Evolutionary conservation across 2,888 invertebrate genomes (phyloP), one percentile per base, ranked within the genome.

Genomic region (Diarsia brunnea): DNA sequence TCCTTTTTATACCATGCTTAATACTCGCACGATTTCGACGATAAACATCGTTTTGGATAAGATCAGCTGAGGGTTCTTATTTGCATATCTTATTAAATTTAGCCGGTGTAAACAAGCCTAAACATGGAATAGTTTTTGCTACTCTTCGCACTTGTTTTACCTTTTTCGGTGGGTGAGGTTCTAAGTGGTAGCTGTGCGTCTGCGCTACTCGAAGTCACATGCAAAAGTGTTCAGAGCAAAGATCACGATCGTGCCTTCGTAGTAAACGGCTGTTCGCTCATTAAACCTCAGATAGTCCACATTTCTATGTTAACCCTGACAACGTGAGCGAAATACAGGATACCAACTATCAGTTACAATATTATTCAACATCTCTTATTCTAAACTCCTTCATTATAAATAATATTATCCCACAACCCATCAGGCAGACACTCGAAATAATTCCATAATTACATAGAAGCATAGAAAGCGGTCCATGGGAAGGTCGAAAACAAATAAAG

Each of bases 1-100:
- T 92, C 93, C 91, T 92, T 93, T 94, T 93, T 94, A 90, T 92
- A 89, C 88, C 91, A 90, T 90, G 89, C 88, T 91, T 92, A 93
- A 94, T 94, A 93, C 90, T 93, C 92, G 91, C 92, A 92, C 92
- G 92, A 92, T 92, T 91, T 86, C 86, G 78, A 84, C 88, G 93
- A 94, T 94, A 93, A 92, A 87, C 88, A 93, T 92, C 92, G 86
- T 87, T 87, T 86, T 83, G 85, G 88, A 89, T 89, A 89, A 90
- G 84, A 88, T 89, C 90, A 60, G 76, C 83, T 85, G 75, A 80
- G 87, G 87, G 84, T 89, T 89, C 89, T 87, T 90, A 87, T 91
- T 89, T 89, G 89, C 89, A 90, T 90, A 90, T 88, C 81, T 87
- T 84, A 79, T 84, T 89, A 88, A 88, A 88, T 85, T 82, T 85